phyloP scores from a whole-genome alignment of 2,113 vertebrate genomes.

The Agelaius phoeniceus region DNA sequence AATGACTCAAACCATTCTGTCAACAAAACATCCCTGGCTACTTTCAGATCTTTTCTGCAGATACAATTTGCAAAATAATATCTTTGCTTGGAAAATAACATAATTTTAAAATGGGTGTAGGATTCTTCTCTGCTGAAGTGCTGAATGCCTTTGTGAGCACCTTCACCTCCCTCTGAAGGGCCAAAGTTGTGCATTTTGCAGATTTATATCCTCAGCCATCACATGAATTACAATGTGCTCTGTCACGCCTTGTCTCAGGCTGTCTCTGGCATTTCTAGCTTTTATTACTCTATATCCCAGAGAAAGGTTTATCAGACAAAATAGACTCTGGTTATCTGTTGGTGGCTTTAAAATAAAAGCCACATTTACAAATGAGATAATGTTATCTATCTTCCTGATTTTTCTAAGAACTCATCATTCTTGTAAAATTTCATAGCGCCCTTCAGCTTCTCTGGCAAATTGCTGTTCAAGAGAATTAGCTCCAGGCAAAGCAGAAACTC shows the following conservation, averaged over 20 bases:
- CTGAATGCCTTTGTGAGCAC: background rate
- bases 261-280: background rate
- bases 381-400: background rate
- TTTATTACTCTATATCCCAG: background rate
- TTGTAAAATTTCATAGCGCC: background rate
- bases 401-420: background rate
- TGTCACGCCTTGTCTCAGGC: background rate
- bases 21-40: constrained; percentile 12
- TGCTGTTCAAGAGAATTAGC: background rate
- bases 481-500: background rate
- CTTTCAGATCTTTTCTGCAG: constrained; percentile 3
- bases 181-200: background rate
- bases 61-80: background rate
- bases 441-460: background rate
- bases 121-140: background rate
- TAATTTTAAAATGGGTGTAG: background rate
- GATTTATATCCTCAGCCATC: background rate
- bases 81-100: background rate
- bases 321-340: background rate
- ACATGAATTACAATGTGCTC: background rate
- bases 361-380: background rate
- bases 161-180: background rate
- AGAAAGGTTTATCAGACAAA: background rate
- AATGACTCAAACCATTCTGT: constrained; percentile 8
- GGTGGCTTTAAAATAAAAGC: background rate